Evolutionary conservation across 2,797 vertebrate species (phyloP), one percentile per base, ranked within the genome.

Genomic region (Pangasius larnaudii): DNA sequence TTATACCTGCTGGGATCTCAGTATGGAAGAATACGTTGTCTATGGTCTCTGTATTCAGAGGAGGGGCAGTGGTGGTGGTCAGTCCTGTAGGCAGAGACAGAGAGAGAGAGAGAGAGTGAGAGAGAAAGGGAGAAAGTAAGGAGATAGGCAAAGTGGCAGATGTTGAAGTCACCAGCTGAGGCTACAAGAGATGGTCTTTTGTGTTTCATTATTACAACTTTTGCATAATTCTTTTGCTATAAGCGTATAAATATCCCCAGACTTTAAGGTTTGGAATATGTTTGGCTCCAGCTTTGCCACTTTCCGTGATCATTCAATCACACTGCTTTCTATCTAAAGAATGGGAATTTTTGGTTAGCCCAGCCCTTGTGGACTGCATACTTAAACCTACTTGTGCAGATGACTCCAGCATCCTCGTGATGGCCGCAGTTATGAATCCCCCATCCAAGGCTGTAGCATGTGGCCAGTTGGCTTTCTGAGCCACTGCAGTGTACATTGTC

Each of bases 351-450:
- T 59, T 11, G 22, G 0, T 19, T 46, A 83, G 14, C 8, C 59
- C 39, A n/a, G 22, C 27, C 19, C 27, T 63, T 65, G 24, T 1
- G 2, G n/a, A 39, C n/a, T 53, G 10, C 14, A 56, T 49, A 58
- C 1, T 42, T 7, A 94, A 65, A 81, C 85, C 0, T 42, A 99
- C 98, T 97, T 87, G 95, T 86, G 88, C 98, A 99, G 91, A 97
- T 92, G 87, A 97, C 98, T 0, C 98, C 98, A 0, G 98, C 98
- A 0, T 99, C 98, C 93, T 99, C 98, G 0, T 99, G 98, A 91
- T 99, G 98, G 10, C 98, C 98, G 0, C 98, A 99, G 96, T 99
- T 99, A 88, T 99, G 97, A 89, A 97, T 96, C 2, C 97, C 97
- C 98, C 98, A 99, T 86, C 97, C 98, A 0, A 99, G 96, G 91